Percentiles rank a stretch among this genome's conserved stretches.
Conservation (phyloP, 2,888 invertebrate genomes). For the Cantharis rufa region DNA sequence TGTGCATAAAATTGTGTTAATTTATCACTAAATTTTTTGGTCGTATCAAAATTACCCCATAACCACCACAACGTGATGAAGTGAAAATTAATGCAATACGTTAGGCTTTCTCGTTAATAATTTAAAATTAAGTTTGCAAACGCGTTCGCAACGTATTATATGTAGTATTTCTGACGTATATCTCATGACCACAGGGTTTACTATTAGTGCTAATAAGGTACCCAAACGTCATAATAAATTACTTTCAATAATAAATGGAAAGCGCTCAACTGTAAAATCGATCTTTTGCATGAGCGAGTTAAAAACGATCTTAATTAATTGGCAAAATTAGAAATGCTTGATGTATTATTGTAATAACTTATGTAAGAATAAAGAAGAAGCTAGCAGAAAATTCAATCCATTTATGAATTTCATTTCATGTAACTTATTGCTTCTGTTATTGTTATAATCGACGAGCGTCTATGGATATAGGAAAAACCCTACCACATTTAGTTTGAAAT, state of each 20-base stretch:
- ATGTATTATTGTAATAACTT: constrained; percentile 31
- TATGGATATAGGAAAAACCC: constrained; percentile 13
- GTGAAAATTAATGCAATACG: not conserved
- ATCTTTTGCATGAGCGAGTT: constrained; percentile 36
- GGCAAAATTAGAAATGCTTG: constrained; percentile 31
- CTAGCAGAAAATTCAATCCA: constrained; percentile 35
- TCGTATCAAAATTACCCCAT: not conserved
- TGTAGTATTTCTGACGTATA: not conserved
- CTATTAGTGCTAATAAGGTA: constrained; percentile 27
- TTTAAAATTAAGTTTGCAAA: not conserved
- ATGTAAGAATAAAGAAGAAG: constrained; percentile 31
- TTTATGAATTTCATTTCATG: constrained; percentile 40
- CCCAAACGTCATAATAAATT: constrained; percentile 27
- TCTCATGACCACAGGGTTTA: constrained; percentile 8
- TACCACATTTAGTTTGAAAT: constrained; percentile 19
- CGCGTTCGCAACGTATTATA: not conserved
- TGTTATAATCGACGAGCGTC: constrained; percentile 30
- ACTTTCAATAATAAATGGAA: constrained; percentile 33
- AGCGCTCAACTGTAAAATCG: constrained; percentile 38
- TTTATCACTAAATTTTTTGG: not conserved
- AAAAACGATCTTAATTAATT: constrained; percentile 41
- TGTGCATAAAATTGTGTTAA: not conserved
- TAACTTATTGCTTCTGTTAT: constrained; percentile 35
- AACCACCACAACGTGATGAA: not conserved
- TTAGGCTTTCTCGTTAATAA: not conserved